Base-by-base conservation (phyloP, 2,888 invertebrate genomes). In the Agonopterix alstromeriana region DNA sequence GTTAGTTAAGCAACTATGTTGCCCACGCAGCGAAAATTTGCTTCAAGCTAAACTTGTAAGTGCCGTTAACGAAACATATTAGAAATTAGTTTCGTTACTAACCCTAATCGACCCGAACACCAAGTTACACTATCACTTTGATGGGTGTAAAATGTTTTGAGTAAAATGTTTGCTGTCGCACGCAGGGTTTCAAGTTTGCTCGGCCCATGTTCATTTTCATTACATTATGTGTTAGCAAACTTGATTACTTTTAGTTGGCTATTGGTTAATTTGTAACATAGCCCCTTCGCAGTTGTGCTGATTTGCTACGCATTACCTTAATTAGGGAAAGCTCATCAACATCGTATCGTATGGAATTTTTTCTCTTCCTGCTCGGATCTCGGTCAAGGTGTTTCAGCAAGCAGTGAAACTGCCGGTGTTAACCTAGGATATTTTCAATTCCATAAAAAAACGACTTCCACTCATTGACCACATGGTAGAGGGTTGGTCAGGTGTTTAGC, bases 11-110 rank as follows among this genome's bases (percentile, higher is more conserved):
- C 53, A 82, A 84, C 77, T 82, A 81, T 81, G 77, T 62, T 52
- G 58, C 50, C 66, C 62, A 64, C 58, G 55, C 56, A 53, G 49
- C 63, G 74, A 73, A 81, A 80, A 78, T 81, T 79, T 70, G 62
- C 66, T 61, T 64, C 64, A 70, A 36, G 60, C 60, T 60, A 58
- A 77, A 79, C 80, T 78, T 70, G 69, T 69, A 81, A 83, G 76
- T 82, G 80, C 77, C 75, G 77, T 78, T 84, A 79, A 77, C 79
- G 76, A 73, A 82, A 83, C 75, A 79, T 81, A 84, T 81, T 81
- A 79, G 78, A 81, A 78, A 85, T 83, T 82, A 77, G 82, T 82
- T 75, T 67, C 70, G 71, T 78, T 79, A 77, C 74, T 77, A 70
- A 70, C 75, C 64, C 67, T 80, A 78, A 84, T 81, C 80, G 78